Evolutionary conservation across 2,113 vertebrate genomes (phyloP), one percentile per base, ranked within the genome.

Genomic region (Oreochromis aureus): DNA sequence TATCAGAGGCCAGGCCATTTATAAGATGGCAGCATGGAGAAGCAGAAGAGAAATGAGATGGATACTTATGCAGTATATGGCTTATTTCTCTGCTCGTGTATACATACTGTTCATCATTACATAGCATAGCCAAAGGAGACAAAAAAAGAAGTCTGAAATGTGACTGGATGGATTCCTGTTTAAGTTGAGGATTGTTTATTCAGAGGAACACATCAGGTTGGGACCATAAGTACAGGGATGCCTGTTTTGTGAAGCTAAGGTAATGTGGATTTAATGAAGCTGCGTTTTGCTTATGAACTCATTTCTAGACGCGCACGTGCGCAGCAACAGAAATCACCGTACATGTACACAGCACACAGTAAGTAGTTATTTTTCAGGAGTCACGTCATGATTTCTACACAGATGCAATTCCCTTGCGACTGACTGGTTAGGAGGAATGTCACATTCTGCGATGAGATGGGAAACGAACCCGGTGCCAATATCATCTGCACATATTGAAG

Each of bases 201-300:
- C 91, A 41, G 44, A 76, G 59, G 15, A 71, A 24, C 44, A 73
- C 83, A 86, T 41, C 24, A 78, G 51, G 11, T 27, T 41, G 16
- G 63, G 61, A 63, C 56, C 63, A 46, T 90, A 81, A 88, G 71
- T 86, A 80, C 2, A 44, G 41, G 56, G 24, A 82, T 32, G 61
- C 54, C 85, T 88, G 81, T 48, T 89, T 86, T n/a, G n/a, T 84
- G 89, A 92, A 81, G 83, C 86, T 86, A 41, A 91, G 24, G 44
- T 94, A 90, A 92, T 93, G 83, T 89, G 82, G 79, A 88, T 85
- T 84, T 93, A 93, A 94, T 93, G 85, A 93, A 90, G 82, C 86
- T n/a, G n/a, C 12, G n/a, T 82, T 76, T 88, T 81, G 51, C 6
- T 39, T 8, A 19, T 30, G 12, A 83, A 80, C 51, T 32, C n/a